These are phyloP conservation scores for Epinephelus lanceolatus DNA, from an alignment of 2,113 vertebrate genomes.

Conservation along the genomic window DNA sequence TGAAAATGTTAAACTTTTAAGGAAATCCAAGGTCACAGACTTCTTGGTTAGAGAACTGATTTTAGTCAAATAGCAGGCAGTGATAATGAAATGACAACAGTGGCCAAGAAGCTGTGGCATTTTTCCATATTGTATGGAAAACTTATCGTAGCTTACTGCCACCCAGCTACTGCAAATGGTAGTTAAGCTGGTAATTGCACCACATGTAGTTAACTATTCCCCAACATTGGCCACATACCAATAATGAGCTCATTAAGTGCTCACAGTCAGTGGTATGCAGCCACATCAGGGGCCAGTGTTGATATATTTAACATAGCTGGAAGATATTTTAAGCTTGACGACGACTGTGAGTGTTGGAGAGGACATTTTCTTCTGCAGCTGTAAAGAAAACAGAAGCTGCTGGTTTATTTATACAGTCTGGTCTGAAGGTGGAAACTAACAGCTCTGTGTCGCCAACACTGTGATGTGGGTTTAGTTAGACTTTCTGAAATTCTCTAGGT, in stretches of 20 bases:
- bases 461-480: too few species aligned
- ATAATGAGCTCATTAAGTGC: not conserved
- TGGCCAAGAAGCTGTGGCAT: too few species aligned
- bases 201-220: too few species aligned
- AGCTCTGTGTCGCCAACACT: not conserved
- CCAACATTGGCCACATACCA: not conserved
- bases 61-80: too few species aligned
- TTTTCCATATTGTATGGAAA: too few species aligned
- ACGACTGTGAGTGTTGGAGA: not conserved
- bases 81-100: too few species aligned
- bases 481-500: slow-evolving; percentile 22
- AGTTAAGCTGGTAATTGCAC: too few species aligned
- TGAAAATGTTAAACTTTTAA: too few species aligned
- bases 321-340: slow-evolving; percentile 1
- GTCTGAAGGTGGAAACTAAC: not conserved
- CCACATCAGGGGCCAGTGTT: not conserved
- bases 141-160: too few species aligned
- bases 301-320: not conserved
- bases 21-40: too few species aligned
- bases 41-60: too few species aligned
- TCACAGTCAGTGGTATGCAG: not conserved
- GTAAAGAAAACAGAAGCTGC: not conserved
- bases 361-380: not conserved
- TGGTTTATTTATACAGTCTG: not conserved
- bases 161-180: too few species aligned